Percentiles rank a stretch among this genome's conserved stretches.
These are phyloP conservation scores for Stegostoma tigrinum DNA, from an alignment of 2,113 vertebrate species.

Conservation along the genomic window DNA sequence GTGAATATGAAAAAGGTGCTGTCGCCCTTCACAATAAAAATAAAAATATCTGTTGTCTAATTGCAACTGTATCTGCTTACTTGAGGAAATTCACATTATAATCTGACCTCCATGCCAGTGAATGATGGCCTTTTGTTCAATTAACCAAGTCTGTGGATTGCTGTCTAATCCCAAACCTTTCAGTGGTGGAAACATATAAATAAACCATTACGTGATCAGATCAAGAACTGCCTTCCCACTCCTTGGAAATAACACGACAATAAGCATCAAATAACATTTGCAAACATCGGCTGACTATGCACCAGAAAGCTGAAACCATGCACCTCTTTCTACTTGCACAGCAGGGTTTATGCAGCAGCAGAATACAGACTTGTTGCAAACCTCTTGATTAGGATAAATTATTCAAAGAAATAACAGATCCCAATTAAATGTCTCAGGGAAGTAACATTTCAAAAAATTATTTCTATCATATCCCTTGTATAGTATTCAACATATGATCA, in stretches of 20 bases:
- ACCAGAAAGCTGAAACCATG: not conserved
- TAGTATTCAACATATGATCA: not conserved
- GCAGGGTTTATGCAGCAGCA: not conserved
- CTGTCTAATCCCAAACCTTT: constrained; percentile 15
- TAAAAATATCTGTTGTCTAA: constrained; percentile 26
- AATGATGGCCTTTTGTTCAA: constrained; percentile 32
- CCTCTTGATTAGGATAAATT: not conserved
- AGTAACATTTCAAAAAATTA: not conserved
- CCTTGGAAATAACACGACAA: not conserved
- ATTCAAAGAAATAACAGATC: not conserved
- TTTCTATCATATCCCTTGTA: not conserved
- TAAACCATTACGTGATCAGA: constrained; percentile 23
- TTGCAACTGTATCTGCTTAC: constrained; percentile 26
- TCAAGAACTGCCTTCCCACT: not conserved
- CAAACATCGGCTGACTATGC: not conserved
- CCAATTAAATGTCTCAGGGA: not conserved
- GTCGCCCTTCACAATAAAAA: constrained; percentile 33
- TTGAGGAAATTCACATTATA: not conserved
- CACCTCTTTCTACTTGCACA: not conserved
- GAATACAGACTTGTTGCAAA: too few species aligned
- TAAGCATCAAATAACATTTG: not conserved
- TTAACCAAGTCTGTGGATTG: constrained; percentile 4
- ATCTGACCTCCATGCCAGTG: not conserved
- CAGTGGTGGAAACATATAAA: not conserved
- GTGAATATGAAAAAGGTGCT: constrained; percentile 14